Evolutionary conservation across 2,113 vertebrate species (phyloP).

Genomic region (Ivindomyrus marchei): DNA sequence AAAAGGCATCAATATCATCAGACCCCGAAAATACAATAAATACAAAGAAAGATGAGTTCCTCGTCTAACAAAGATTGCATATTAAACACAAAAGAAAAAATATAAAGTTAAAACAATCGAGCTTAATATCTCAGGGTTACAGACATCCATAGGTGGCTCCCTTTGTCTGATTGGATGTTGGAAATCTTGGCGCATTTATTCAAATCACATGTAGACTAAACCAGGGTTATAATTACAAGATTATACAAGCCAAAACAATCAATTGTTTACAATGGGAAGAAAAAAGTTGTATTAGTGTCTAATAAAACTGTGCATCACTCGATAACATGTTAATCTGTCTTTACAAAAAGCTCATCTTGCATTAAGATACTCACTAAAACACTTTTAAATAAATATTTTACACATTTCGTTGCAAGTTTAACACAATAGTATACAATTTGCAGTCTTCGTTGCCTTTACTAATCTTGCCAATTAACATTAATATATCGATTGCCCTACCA

Average conservation of each 20-base stretch:
- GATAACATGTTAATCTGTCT: neutral
- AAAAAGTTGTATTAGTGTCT: neutral
- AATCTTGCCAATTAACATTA: neutral
- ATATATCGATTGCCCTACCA: neutral
- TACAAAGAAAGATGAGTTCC: neutral
- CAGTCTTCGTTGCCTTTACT: neutral
- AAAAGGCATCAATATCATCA: neutral
- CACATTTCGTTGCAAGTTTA: neutral
- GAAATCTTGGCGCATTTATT: slow-evolving; percentile 4
- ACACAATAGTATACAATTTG: neutral
- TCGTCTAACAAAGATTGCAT: neutral
- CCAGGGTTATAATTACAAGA: too few species aligned
- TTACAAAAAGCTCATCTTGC: neutral
- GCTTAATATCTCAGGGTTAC: neutral
- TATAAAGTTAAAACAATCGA: neutral
- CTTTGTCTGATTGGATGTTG: neutral
- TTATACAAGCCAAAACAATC: neutral
- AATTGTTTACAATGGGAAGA: neutral
- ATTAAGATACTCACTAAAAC: neutral
- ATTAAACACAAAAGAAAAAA: neutral
- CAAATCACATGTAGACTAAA: neutral
- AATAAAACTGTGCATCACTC: neutral
- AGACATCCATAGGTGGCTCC: neutral
- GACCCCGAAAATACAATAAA: slow-evolving; percentile 1
- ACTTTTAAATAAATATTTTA: slow-evolving; percentile 7